phyloP scores from a whole-genome alignment of 1,140 invertebrate species.

The Ylistrum balloti region DNA sequence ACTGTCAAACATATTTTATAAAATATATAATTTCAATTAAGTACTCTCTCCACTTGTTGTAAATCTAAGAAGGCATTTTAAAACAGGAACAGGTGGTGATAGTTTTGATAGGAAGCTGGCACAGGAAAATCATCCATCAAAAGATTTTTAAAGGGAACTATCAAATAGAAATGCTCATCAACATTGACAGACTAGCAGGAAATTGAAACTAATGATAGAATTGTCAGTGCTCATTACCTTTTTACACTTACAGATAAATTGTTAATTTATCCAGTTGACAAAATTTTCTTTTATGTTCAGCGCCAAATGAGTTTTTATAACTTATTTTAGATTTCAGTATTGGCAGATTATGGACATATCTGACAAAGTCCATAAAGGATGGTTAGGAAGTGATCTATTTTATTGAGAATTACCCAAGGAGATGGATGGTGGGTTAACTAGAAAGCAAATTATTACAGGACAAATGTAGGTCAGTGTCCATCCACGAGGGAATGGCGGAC shows the following conservation, averaged over 20 bases:
- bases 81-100: not conserved
- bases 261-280: conserved; percentile 8
- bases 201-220: not conserved
- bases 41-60: not conserved
- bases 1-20: not conserved
- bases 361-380: not conserved
- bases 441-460: too few relatives aligned
- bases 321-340: not conserved
- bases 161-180: not conserved
- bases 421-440: too few relatives aligned
- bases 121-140: not conserved
- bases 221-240: not conserved
- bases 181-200: not conserved
- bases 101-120: not conserved
- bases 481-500: too few relatives aligned
- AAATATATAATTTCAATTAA: not conserved
- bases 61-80: not conserved
- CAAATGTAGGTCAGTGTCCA: too few relatives aligned
- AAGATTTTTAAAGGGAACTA: not conserved
- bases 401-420: not conserved
- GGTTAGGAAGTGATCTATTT: not conserved
- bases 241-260: not conserved
- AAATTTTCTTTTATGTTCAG: not conserved
- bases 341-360: not conserved
- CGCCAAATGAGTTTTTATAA: not conserved